Evolutionary conservation across 92 coral and sea anemone genomes (phyloP).

Genomic region (Porites lobata): DNA sequence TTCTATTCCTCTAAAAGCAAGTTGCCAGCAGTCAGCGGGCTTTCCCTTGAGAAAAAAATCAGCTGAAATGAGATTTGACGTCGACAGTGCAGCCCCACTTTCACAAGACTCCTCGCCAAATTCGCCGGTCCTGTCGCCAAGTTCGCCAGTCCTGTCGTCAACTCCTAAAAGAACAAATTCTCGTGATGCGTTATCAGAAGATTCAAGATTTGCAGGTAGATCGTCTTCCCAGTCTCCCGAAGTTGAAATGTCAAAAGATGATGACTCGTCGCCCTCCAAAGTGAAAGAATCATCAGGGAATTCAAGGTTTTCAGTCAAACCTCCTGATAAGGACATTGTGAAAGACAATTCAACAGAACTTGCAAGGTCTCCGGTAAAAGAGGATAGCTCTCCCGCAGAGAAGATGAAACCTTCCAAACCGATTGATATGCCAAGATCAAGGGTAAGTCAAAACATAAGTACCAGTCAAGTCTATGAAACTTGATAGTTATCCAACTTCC

Average conservation of each 20-base stretch:
- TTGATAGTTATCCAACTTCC: neutral
- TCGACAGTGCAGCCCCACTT: neutral
- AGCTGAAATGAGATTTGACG: neutral
- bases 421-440: constrained; percentile 1
- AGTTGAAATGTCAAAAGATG: neutral
- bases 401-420: constrained; percentile 1
- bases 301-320: neutral
- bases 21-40: neutral
- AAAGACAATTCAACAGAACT: neutral
- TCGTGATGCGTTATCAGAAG: neutral
- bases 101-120: neutral
- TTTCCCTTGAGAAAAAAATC: constrained; percentile 15
- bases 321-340: neutral
- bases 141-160: neutral
- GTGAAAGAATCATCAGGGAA: neutral
- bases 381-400: neutral
- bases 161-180: constrained; percentile 11
- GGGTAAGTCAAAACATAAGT: constrained; percentile 19
- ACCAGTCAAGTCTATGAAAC: neutral
- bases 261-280: neutral
- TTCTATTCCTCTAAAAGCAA: neutral
- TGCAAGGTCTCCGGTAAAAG: neutral
- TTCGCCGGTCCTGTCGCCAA: neutral
- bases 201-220: constrained; percentile 27
- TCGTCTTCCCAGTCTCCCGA: neutral